phyloP scores from a whole-genome alignment of 2,888 invertebrate species.

The Eupithecia pulchellata region DNA sequence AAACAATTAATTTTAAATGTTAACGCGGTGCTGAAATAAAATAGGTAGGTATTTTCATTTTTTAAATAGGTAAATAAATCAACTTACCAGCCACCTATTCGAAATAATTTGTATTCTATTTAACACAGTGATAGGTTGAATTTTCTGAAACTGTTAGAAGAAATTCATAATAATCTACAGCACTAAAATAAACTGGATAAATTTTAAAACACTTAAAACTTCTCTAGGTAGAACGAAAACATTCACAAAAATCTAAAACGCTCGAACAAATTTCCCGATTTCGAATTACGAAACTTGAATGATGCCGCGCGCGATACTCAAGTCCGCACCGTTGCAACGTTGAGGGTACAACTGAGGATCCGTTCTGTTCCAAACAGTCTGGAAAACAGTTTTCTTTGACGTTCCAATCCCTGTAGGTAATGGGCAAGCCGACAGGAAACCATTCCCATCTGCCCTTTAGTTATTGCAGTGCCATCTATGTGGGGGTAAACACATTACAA shows the following conservation, averaged over 20 bases:
- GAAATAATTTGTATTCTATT: not conserved
- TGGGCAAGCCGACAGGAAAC: slow-evolving; percentile 76
- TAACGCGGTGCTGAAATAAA: too few relatives aligned
- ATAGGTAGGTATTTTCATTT: too few relatives aligned
- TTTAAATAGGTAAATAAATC: too few relatives aligned
- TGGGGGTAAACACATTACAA: not conserved
- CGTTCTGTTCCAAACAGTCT: slow-evolving; percentile 56
- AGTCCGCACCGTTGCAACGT: slow-evolving; percentile 60
- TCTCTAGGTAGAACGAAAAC: not conserved
- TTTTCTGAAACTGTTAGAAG: not conserved
- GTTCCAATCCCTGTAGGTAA: slow-evolving; percentile 65
- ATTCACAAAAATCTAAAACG: not conserved
- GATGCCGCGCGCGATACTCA: slow-evolving; percentile 43
- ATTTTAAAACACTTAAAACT: not conserved
- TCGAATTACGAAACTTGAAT: slow-evolving; percentile 66
- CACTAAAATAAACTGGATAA: not conserved
- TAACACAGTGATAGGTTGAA: not conserved
- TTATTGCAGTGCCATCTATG: slow-evolving; percentile 50
- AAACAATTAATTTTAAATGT: too few relatives aligned
- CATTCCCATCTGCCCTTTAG: slow-evolving; percentile 56
- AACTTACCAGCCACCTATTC: not conserved
- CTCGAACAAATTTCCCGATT: slow-evolving; percentile 40
- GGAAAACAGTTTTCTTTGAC: slow-evolving; percentile 67
- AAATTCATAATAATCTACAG: not conserved
- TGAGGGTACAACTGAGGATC: slow-evolving; percentile 72